These are phyloP conservation scores for Microplitis mediator DNA, from an alignment of 1,140 invertebrate genomes.

Conservation along the genomic window DNA sequence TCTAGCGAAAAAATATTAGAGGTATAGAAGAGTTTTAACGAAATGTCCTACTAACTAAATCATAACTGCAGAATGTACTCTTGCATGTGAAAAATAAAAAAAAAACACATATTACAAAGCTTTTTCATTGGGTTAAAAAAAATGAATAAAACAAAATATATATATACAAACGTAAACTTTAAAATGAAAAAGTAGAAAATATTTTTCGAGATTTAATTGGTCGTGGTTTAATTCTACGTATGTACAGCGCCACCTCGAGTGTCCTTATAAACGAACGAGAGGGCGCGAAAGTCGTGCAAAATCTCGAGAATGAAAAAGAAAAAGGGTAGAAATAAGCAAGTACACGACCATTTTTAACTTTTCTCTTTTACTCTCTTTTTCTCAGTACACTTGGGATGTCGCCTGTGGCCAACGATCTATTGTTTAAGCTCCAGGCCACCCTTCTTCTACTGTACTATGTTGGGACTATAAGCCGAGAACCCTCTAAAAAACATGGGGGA, in stretches of 20 bases:
- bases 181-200: slow-evolving; percentile 21
- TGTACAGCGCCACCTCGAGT: slow-evolving; percentile 44
- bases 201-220: slow-evolving; percentile 50
- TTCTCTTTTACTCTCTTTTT: slow-evolving; percentile 29
- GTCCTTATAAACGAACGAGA: slow-evolving; percentile 32
- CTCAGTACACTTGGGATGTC: slow-evolving; percentile 46
- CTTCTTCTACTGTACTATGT: slow-evolving; percentile 36
- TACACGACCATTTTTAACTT: slow-evolving; percentile 3
- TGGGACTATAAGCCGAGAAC: slow-evolving; percentile 3
- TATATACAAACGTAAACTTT: neutral
- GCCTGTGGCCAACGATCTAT: slow-evolving; percentile 54
- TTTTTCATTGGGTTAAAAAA: neutral
- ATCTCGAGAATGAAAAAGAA: slow-evolving; percentile 14
- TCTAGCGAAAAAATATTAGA: no score
- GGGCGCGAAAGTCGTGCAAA: slow-evolving; percentile 36
- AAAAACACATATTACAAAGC: neutral
- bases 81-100: neutral
- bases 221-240: slow-evolving; percentile 53
- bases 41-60: no score
- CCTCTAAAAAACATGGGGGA: slow-evolving; percentile 11
- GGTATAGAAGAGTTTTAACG: no score
- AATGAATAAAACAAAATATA: neutral
- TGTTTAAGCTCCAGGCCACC: slow-evolving; percentile 44
- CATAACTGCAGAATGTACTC: no score
- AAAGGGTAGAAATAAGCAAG: neutral